Percentiles rank a stretch among this genome's conserved stretches.
These are phyloP conservation scores for Periparus ater DNA, from an alignment of 2,797 vertebrate species.

Conservation along the genomic window DNA sequence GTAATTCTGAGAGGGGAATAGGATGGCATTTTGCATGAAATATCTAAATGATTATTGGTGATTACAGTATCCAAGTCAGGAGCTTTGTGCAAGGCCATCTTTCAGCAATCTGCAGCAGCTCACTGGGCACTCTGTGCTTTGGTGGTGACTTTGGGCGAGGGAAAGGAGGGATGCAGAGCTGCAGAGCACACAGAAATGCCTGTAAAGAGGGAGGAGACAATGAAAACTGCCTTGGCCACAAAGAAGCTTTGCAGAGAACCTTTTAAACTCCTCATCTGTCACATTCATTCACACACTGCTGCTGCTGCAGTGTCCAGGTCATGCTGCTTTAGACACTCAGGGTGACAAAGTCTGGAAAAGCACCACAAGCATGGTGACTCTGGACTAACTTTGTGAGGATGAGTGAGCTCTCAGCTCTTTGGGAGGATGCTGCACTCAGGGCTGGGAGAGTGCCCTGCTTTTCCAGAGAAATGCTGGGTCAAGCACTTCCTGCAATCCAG, in stretches of 20 bases:
- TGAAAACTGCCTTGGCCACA: neutral
- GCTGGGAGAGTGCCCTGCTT: neutral
- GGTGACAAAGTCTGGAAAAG: neutral
- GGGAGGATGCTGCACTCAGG: neutral
- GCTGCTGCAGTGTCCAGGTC: neutral
- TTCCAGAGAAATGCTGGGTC: neutral
- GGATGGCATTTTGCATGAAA: neutral
- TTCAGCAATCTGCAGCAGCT: neutral
- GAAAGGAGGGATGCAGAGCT: neutral
- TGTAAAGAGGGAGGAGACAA: neutral
- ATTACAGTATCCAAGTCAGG: neutral
- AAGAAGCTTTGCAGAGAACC: neutral
- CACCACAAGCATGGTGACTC: fast-evolving
- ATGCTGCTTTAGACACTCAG: fast-evolving
- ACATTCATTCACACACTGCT: neutral
- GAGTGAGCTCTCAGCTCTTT: fast-evolving
- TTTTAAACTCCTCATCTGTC: neutral
- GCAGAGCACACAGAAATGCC: neutral
- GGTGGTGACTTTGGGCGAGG: neutral
- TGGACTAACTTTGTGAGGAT: neutral
- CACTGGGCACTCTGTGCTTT: neutral
- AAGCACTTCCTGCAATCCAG: neutral
- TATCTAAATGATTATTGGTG: neutral
- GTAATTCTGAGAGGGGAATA: neutral
- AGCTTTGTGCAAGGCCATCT: neutral